Evolutionary conservation across 2,113 vertebrate genomes (phyloP).

Genomic region (Hepsetus odoe): DNA sequence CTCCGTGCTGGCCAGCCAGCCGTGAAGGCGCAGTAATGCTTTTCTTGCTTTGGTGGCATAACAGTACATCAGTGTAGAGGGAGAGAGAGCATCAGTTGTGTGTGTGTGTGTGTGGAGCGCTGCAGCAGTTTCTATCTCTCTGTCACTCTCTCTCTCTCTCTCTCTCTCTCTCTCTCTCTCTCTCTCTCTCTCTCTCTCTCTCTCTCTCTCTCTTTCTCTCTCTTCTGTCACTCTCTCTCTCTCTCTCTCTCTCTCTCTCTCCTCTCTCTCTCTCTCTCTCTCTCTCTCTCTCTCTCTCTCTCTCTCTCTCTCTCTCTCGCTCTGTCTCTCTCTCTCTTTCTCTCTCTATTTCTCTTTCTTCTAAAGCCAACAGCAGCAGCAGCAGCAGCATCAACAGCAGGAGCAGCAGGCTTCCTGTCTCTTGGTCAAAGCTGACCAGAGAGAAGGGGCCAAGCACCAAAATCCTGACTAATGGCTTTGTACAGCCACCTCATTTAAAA

Average conservation of each 20-base stretch:
- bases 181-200: constrained; percentile 37
- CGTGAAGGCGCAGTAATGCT: constrained; percentile 76
- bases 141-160: constrained; percentile 37
- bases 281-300: constrained; percentile 42
- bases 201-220: constrained; percentile 22
- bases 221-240: constrained; percentile 41
- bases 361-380: constrained; percentile 48
- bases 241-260: constrained; percentile 42
- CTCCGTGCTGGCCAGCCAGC: constrained; percentile 68
- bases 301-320: constrained; percentile 44
- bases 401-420: constrained; percentile 54
- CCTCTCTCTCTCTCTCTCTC: constrained; percentile 25
- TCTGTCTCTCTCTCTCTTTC: constrained; percentile 38
- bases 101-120: constrained; percentile 36
- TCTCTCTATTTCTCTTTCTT: constrained; percentile 23
- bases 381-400: constrained; percentile 53
- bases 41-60: constrained; percentile 75
- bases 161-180: constrained; percentile 45
- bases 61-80: constrained; percentile 72
- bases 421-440: constrained; percentile 17
- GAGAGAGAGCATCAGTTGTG: constrained; percentile 43
- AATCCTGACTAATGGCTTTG: constrained; percentile 45
- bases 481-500: constrained; percentile 15
- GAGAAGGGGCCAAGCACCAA: constrained; percentile 35
- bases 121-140: constrained; percentile 42